Evolutionary conservation across 2,888 invertebrate species (phyloP).

Genomic region (Stenolophus ochropezus): DNA sequence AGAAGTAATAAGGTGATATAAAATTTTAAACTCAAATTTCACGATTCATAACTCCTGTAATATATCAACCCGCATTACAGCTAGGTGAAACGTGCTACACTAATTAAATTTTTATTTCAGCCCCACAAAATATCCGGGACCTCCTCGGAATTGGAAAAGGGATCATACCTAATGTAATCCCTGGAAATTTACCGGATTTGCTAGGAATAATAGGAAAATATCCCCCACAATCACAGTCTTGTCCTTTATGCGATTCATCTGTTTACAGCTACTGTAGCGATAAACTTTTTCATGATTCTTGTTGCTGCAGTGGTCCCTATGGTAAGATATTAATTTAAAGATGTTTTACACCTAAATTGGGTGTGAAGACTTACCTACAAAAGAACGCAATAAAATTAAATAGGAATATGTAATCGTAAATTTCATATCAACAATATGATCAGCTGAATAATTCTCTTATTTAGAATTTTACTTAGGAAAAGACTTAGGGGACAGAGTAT

Average conservation of each 20-base stretch:
- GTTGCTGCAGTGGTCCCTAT: constrained; percentile 78
- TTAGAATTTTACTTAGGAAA: too few relatives aligned
- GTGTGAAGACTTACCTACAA: too few relatives aligned
- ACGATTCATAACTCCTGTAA: neutral
- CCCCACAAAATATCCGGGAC: neutral
- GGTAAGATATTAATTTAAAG: constrained; percentile 69
- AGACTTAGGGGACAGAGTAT: too few relatives aligned
- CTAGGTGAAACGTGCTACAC: neutral
- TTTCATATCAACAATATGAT: too few relatives aligned
- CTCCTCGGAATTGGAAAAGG: constrained; percentile 3
- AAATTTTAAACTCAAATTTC: neutral
- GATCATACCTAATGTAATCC: neutral
- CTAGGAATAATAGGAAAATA: constrained; percentile 6
- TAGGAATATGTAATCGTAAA: too few relatives aligned
- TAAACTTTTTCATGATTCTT: constrained; percentile 84
- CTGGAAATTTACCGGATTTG: constrained; percentile 46
- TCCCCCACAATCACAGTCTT: constrained; percentile 68
- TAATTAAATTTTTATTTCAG: neutral
- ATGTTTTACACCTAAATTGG: too few relatives aligned
- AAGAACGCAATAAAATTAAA: too few relatives aligned
- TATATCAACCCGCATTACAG: neutral
- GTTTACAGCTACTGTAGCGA: constrained; percentile 86
- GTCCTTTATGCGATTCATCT: constrained; percentile 85
- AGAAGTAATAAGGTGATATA: too few relatives aligned
- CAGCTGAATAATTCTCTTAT: too few relatives aligned